Evolutionary conservation across 2,113 vertebrate species (phyloP), one percentile per base, ranked within the genome.

Genomic region (Hippocampus comes): DNA sequence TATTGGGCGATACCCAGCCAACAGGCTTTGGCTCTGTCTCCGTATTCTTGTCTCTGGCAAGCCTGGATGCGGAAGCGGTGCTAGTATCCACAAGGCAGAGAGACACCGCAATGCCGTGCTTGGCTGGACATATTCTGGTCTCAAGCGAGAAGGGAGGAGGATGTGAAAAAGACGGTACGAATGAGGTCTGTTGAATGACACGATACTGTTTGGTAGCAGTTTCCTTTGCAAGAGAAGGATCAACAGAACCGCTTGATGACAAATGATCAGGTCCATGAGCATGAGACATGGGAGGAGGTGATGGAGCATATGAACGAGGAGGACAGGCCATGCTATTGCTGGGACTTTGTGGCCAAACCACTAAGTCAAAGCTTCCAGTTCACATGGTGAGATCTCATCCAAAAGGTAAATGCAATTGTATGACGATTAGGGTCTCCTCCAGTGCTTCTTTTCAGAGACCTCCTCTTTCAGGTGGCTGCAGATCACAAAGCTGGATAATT

Each of bases 321-420:
- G 74, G 65, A 41, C 74, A 68, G 78, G 87, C 82, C 79, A 88
- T 87, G 17, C 79, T 90, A 89, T 68, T 84, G 73, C 67, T 21
- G 72, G 71, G 70, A 51, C 63, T 73, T 65, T 69, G 77, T 68
- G 89, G 81, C 74, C 68, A 72, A 0, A 89, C 81, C 5, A 94
- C 80, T 84, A 97, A 96, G 72, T 95, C 92, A 0, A 96, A 95
- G 91, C 90, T 53, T 96, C 93, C 82, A 78, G 91, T 78, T 90
- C 89, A 96, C 96, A 98, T 0, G 91, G 93, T 66, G 96, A 76
- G 15, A 91, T 68, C 14, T 95, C 18, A 0, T 95, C 94, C 0
- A 11, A 96, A 91, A 97, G 82, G 87, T 95, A 98, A 23, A 76
- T 93, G 69, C 81, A 78, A 0, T 92, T 73, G 5, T 95, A 95